phyloP scores from a whole-genome alignment of 2,888 invertebrate species.

The Empis stercorea region DNA sequence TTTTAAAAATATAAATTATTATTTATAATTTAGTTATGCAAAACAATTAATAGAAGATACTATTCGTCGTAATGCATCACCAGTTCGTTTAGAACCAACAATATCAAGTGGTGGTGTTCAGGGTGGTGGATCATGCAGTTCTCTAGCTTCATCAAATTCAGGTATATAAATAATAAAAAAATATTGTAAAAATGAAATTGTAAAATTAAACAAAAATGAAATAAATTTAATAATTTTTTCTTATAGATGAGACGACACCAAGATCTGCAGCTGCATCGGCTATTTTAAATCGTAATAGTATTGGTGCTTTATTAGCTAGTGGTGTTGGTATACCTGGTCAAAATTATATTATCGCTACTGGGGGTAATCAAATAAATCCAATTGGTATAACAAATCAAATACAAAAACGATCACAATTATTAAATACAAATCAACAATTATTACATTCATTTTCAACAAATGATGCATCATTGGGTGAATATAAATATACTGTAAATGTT shows the following conservation, averaged over 20 bases:
- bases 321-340: constrained; percentile 17
- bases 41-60: constrained; percentile 91
- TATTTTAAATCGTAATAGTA: constrained; percentile 19
- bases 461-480: constrained; percentile 74
- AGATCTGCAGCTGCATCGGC: constrained; percentile 18
- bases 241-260: constrained; percentile 28
- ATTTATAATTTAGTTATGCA: constrained; percentile 75
- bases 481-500: constrained; percentile 76
- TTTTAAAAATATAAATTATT: too few relatives aligned
- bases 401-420: constrained; percentile 2
- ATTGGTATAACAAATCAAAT: constrained; percentile 18
- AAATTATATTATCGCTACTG: constrained; percentile 7
- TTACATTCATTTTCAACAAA: constrained; percentile 71
- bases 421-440: constrained; percentile 30
- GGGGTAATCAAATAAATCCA: neutral
- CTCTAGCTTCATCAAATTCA: constrained; percentile 63
- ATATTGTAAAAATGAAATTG: constrained; percentile 22
- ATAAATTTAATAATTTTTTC: too few relatives aligned
- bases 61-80: constrained; percentile 87
- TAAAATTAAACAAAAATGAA: too few relatives aligned
- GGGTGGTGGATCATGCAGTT: constrained; percentile 55
- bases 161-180: constrained; percentile 28
- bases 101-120: constrained; percentile 33
- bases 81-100: constrained; percentile 56
- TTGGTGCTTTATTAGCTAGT: constrained; percentile 15